These are phyloP conservation scores for Habrosyne pyritoides DNA, from an alignment of 2,888 invertebrate genomes.

Conservation along the genomic window DNA sequence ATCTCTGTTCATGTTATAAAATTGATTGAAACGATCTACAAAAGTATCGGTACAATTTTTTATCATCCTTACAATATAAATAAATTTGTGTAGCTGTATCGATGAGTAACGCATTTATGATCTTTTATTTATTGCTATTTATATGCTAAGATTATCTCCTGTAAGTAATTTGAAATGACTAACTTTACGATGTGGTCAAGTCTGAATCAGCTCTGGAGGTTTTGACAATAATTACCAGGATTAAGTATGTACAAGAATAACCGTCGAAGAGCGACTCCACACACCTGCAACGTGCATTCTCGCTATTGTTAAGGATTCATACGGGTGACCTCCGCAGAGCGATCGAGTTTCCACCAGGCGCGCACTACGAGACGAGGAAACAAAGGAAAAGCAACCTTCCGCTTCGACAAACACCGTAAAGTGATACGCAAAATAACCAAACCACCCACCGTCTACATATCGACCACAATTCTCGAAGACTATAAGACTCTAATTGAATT, in stretches of 20 bases:
- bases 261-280: neutral
- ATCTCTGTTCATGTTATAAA: no score
- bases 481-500: constrained; percentile 42
- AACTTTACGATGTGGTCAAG: no score
- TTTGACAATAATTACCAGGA: neutral
- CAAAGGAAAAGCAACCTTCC: constrained; percentile 33
- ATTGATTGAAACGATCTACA: no score
- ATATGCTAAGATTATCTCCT: no score
- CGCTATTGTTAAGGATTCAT: constrained; percentile 17
- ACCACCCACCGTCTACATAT: neutral
- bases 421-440: neutral
- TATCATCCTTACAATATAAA: neutral
- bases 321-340: constrained; percentile 26
- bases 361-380: constrained; percentile 30
- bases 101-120: no score
- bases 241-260: neutral
- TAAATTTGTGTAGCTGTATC: no score
- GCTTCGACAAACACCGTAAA: constrained; percentile 16
- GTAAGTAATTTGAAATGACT: no score
- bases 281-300: neutral
- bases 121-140: no score
- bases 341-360: constrained; percentile 34
- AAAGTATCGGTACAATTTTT: no score
- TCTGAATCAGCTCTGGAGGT: no score
- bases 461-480: constrained; percentile 8